Conservation (phyloP, 1,140 invertebrate species). For the Calephelis nemesis region DNA sequence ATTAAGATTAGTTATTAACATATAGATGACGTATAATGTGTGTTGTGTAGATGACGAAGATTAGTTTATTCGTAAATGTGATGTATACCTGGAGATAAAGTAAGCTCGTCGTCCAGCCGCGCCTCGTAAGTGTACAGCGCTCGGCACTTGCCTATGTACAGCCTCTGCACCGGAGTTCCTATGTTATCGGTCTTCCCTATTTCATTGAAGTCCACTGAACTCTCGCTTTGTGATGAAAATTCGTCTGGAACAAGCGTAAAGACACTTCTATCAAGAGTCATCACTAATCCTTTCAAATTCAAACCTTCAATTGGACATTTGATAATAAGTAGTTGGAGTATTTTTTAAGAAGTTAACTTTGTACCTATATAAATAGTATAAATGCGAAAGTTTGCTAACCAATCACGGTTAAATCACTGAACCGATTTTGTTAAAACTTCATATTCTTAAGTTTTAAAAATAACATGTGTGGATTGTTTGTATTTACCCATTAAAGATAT, state of each 20-base stretch:
- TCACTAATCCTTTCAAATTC: too few species aligned
- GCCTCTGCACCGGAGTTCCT: conserved; percentile 39
- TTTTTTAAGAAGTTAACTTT: too few species aligned
- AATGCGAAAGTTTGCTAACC: neutral
- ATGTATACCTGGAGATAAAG: conserved; percentile 84
- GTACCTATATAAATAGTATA: neutral
- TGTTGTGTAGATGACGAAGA: neutral
- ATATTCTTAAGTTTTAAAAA: too few species aligned
- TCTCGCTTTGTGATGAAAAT: conserved; percentile 86
- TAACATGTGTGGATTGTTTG: too few species aligned
- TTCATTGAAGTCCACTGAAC: conserved; percentile 78
- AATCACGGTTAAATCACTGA: neutral
- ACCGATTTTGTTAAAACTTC: too few species aligned
- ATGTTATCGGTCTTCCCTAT: conserved; percentile 70
- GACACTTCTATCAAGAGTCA: too few species aligned
- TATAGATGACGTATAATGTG: too few species aligned
- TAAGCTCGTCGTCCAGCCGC: conserved; percentile 93
- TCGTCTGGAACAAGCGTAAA: conserved; percentile 80
- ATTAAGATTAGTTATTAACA: too few species aligned
- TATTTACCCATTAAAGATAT: too few species aligned
- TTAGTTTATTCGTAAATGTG: too few species aligned
- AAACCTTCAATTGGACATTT: too few species aligned
- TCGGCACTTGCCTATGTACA: conserved; percentile 84
- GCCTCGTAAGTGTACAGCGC: conserved; percentile 94
- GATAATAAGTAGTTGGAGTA: too few species aligned